Percentiles rank a stretch among this genome's conserved stretches.
Conservation (phyloP, 2,113 vertebrate genomes). For the Erythrolamprus reginae region DNA sequence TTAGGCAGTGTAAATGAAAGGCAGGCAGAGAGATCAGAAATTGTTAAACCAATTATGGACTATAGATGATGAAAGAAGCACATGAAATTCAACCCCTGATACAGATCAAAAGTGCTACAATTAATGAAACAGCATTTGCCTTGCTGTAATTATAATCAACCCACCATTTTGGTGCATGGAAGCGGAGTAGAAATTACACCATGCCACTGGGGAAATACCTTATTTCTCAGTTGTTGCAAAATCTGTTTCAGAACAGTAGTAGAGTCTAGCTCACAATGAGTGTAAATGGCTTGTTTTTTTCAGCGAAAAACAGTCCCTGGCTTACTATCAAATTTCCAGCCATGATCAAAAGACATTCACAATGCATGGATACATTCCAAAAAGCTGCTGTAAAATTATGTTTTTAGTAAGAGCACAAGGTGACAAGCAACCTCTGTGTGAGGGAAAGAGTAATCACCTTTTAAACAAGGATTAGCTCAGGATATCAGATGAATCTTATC, state of each 20-base stretch:
- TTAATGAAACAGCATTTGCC: background rate
- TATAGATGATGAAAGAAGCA: conserved; percentile 13
- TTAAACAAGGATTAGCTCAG: background rate
- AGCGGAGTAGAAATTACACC: background rate
- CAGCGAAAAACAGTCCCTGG: background rate
- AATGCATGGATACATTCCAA: background rate
- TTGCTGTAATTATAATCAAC: conserved; percentile 10
- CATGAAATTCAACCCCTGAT: conserved; percentile 10
- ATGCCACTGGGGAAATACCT: conserved; percentile 7
- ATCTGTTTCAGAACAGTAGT: background rate
- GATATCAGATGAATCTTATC: background rate
- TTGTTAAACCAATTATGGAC: conserved; percentile 14
- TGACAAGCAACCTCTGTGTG: background rate
- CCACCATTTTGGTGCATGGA: conserved; percentile 3
- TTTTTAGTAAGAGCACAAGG: conserved; percentile 2
- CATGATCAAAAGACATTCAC: background rate
- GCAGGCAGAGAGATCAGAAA: background rate
- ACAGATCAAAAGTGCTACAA: conserved; percentile 14
- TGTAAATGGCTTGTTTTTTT: conserved; percentile 10
- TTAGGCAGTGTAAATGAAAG: conserved; percentile 6
- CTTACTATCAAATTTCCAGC: conserved; percentile 16
- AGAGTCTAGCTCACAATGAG: background rate
- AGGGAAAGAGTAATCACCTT: background rate
- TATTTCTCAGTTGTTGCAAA: conserved; percentile 9
- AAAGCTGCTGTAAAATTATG: background rate